Evolutionary conservation across 2,113 vertebrate genomes (phyloP), one percentile per base, ranked within the genome.

Genomic region (Spermophilus dauricus): DNA sequence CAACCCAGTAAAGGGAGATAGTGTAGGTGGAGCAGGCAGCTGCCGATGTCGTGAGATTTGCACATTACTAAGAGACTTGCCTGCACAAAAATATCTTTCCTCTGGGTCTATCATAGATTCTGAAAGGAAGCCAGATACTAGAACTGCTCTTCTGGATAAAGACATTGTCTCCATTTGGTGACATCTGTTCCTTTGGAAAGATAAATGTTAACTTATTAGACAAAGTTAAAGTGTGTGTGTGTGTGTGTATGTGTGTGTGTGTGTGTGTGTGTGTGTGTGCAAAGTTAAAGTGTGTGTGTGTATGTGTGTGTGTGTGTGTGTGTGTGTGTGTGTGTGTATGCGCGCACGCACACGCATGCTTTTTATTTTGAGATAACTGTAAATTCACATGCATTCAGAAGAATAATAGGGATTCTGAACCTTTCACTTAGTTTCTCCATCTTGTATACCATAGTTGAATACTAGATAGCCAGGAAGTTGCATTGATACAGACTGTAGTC

Each of bases 11-110:
- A 80, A 80, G 89, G 83, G 84, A 96, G 75, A 94, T 75, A 67
- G 75, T 80, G 92, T 96, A 92, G 96, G 96, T 93, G 96, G 96
- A 87, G 89, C 92, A 97, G 91, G 87, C 78, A 83, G 84, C 95
- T 95, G 61, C 75, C 7, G 37, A 39, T 97, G 96, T 89, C 83
- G 51, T 81, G 96, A 97, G 95, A 93, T 93, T 42, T 89, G 93
- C 95, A 80, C 83, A 77, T 89, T 96, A 88, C 93, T 61, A 67
- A 90, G 89, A 95, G 82, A 65, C 61, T 91, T 78, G 91, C 48
- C 86, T 97, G 82, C 42, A 89, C 73, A 96, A 89, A 97, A 98
- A 96, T 96, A 94, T 80, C 91, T 97, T 96, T 91, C 86, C 82
- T 42, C 28, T 96, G 91, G 42, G 67, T 93, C 53, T 97, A 51